phyloP scores from a whole-genome alignment of 1,140 invertebrate species.

The Aradophagus sp. region DNA sequence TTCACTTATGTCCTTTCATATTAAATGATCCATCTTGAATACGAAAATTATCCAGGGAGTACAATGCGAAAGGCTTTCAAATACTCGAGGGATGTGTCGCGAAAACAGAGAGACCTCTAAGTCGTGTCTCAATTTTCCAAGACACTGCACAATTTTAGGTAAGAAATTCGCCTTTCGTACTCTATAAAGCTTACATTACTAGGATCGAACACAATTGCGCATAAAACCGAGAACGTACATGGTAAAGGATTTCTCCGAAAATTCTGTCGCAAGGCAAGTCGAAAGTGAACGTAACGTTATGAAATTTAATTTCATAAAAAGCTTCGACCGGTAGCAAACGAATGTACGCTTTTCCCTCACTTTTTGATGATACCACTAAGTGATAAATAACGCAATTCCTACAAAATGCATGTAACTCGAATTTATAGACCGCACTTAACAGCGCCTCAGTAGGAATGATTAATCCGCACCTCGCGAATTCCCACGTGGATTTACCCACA shows the following conservation, averaged over 20 bases:
- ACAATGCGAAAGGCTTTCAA: slow-evolving; percentile 30
- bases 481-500: slow-evolving; percentile 13
- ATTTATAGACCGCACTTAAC: slow-evolving; percentile 23
- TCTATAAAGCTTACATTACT: slow-evolving; percentile 35
- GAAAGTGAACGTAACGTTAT: too few relatives aligned
- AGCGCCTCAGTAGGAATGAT: slow-evolving; percentile 19
- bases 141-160: slow-evolving; percentile 39
- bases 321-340: too few relatives aligned
- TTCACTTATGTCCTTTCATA: slow-evolving; percentile 17
- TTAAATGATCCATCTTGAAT: slow-evolving; percentile 27
- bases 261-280: too few relatives aligned
- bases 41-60: slow-evolving; percentile 26
- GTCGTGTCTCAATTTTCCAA: slow-evolving; percentile 49
- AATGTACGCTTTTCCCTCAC: too few relatives aligned
- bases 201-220: slow-evolving; percentile 25
- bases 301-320: too few relatives aligned
- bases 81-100: slow-evolving; percentile 32
- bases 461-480: slow-evolving; percentile 16
- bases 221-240: neutral
- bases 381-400: too few relatives aligned
- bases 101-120: slow-evolving; percentile 29
- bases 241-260: slow-evolving; percentile 9
- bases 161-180: slow-evolving; percentile 13
- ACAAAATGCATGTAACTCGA: too few relatives aligned
- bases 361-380: too few relatives aligned